Base-by-base conservation (phyloP, 2,888 invertebrate genomes). In the Hirtodrosophila confusa region DNA sequence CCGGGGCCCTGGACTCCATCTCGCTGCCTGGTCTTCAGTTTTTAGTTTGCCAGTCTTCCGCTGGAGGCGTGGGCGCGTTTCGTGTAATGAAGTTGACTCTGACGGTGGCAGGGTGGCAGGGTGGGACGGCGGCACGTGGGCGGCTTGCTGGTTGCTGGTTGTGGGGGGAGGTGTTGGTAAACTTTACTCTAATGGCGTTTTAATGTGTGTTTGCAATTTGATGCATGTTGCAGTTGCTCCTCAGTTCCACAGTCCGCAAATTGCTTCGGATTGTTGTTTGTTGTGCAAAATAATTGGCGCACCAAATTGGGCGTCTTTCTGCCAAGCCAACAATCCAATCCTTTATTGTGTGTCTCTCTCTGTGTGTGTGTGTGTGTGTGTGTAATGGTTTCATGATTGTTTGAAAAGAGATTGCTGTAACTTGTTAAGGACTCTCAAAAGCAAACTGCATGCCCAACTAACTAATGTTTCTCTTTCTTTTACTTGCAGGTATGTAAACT, bases 231-330 rank as follows among this genome's bases (percentile, higher is more conserved):
- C 60, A 69, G 54, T 56, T 62, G 56, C 43, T 17, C 17, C 44
- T 36, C 40, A 12, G 3, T n/a, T 29, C 11, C 9, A 8, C 12
- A 8, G 45, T 40, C 12, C 51, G 41, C 54, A 57, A 70, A 75
- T 60, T 63, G 71, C 60, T 37, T 36, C 37, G 57, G 60, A 69
- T 47, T 49, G 69, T 62, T 69, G 71, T 68, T 70, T 65, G 64
- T 57, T 66, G 65, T 67, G 62, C 72, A 69, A 79, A 79, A 83
- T 80, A 80, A 84, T 84, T 80, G 71, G 66, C 58, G 53, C 69
- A 53, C 75, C 66, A 63, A 78, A 73, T 78, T 71, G 75, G 49
- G 57, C 44, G 39, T 31, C 56, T 53, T 27, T 58, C 23, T 23
- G 27, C 39, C 54, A 45, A 27, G 17, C 17, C 17, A 17, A 17